Conservation (phyloP, 2,797 vertebrate genomes). For the Lutjanus campechanus region DNA sequence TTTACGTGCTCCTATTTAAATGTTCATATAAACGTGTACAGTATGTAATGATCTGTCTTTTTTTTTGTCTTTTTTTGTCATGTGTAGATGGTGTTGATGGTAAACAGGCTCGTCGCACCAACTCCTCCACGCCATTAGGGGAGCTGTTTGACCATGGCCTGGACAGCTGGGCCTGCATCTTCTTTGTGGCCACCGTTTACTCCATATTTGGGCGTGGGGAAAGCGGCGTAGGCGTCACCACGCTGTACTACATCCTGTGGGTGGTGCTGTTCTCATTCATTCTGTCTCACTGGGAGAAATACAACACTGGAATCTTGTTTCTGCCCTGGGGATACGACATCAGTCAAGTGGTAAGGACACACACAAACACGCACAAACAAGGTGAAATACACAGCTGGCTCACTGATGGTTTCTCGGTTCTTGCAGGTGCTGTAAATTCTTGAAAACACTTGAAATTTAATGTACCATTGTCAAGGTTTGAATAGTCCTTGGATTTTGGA, state of each 20-base stretch:
- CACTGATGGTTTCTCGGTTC: not conserved
- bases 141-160: constrained; percentile 98
- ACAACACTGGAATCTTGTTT: constrained; percentile 98
- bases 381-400: not conserved
- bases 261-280: constrained; percentile 99
- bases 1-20: not conserved
- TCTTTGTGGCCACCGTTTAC: constrained; percentile 96
- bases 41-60: not conserved
- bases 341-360: constrained; percentile 95
- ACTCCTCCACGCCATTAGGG: constrained; percentile 95
- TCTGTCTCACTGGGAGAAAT: constrained; percentile 99
- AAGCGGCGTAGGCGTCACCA: constrained; percentile 91
- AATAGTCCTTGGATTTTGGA: no score
- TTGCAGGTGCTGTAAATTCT: no score
- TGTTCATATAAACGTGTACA: not conserved
- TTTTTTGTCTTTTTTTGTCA: not conserved
- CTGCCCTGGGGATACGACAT: constrained; percentile 98
- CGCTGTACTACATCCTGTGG: constrained; percentile 95
- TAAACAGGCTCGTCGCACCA: constrained; percentile 96
- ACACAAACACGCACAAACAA: not conserved
- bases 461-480: no score
- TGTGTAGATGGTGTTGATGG: constrained; percentile 94
- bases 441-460: no score
- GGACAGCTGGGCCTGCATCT: constrained; percentile 98
- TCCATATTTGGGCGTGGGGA: constrained; percentile 95